phyloP scores from a whole-genome alignment of 2,888 invertebrate genomes.

The Drosophila macrothrix region DNA sequence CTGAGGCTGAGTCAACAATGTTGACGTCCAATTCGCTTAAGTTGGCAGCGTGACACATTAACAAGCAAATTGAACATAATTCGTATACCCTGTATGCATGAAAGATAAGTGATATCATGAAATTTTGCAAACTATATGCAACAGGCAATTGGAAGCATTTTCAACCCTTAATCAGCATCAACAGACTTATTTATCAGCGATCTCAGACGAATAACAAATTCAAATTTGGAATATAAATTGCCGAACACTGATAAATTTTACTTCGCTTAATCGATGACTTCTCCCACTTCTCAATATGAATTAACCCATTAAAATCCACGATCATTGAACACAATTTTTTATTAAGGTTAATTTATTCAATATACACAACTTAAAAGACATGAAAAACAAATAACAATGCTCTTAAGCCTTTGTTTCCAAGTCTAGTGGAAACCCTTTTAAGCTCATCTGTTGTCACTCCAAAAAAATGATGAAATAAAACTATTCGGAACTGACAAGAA shows the following conservation, averaged over 20 bases:
- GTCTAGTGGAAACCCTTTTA: neutral
- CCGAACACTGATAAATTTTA: neutral
- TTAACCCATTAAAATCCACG: neutral
- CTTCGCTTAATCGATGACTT: neutral
- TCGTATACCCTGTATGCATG: neutral
- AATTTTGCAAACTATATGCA: neutral
- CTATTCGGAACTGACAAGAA: too few relatives aligned
- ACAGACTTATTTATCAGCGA: neutral
- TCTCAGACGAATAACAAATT: neutral
- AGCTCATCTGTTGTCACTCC: neutral
- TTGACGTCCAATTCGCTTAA: constrained; percentile 44
- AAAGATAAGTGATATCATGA: neutral
- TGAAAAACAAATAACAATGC: neutral
- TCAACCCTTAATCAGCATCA: neutral
- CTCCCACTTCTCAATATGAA: neutral
- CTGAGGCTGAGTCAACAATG: constrained; percentile 37
- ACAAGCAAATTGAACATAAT: constrained; percentile 27
- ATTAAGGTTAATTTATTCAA: neutral
- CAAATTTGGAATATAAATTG: neutral
- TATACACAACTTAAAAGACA: neutral
- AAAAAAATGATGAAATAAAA: too few relatives aligned
- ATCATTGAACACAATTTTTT: neutral
- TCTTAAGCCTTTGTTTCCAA: neutral
- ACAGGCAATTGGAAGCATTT: neutral
- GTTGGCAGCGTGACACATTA: constrained; percentile 19